Evolutionary conservation across 2,113 vertebrate species (phyloP).

Genomic region (Uria lomvia): DNA sequence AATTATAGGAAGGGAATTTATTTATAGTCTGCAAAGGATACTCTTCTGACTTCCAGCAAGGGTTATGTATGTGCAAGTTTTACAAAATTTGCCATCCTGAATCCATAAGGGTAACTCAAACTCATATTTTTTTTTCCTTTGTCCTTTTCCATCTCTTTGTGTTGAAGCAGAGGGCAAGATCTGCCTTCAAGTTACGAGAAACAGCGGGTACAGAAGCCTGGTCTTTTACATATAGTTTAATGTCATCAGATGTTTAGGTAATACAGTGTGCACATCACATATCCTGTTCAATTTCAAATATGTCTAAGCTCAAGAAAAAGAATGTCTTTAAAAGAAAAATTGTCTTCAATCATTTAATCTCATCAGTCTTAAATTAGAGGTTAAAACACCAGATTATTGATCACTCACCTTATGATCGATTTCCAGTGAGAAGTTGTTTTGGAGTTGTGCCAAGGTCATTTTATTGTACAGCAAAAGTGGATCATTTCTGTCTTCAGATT

Average conservation of each 20-base stretch:
- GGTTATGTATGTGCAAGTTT: not conserved
- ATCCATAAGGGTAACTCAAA: not conserved
- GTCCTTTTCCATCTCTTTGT: not conserved
- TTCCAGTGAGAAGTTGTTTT: conserved; percentile 84
- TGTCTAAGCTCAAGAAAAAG: not conserved
- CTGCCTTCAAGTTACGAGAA: not conserved
- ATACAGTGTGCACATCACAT: not conserved
- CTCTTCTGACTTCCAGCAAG: not conserved
- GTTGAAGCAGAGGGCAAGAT: not conserved
- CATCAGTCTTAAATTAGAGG: not conserved
- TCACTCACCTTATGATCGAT: conserved; percentile 76
- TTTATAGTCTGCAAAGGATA: not conserved
- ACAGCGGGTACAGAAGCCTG: not conserved
- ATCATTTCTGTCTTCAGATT: conserved; percentile 88
- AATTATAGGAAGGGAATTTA: not conserved
- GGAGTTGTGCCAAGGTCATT: conserved; percentile 85
- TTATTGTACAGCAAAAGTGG: conserved; percentile 91
- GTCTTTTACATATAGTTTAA: not conserved
- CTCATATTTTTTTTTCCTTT: not conserved
- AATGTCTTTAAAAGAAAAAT: not conserved
- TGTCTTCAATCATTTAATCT: not conserved
- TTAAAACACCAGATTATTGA: not conserved
- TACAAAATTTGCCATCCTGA: not conserved
- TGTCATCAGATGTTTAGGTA: not conserved
- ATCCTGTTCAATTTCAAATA: not conserved